These are phyloP conservation scores for Festucalex cinctus DNA, from an alignment of 2,113 vertebrate genomes.

Conservation along the genomic window DNA sequence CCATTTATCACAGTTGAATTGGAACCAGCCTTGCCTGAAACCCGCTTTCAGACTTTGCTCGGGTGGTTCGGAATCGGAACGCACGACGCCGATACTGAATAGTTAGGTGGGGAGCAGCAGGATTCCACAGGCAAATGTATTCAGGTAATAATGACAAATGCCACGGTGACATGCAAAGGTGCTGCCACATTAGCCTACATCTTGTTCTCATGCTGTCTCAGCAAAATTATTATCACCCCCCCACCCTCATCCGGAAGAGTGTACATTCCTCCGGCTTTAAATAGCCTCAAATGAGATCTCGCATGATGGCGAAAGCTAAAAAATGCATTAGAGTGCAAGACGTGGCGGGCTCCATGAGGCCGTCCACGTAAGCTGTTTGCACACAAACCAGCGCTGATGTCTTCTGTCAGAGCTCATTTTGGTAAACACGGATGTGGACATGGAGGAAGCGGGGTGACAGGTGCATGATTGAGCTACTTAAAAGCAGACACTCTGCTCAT, in stretches of 20 bases:
- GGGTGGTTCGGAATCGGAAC: constrained; percentile 83
- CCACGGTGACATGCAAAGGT: constrained; percentile 7
- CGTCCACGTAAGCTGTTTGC: constrained; percentile 60
- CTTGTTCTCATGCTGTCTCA: constrained; percentile 5
- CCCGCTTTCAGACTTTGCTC: constrained; percentile 79
- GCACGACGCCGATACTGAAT: constrained; percentile 72
- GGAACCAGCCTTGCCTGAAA: constrained; percentile 99
- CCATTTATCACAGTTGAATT: constrained; percentile 99
- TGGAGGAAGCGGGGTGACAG: constrained; percentile 87
- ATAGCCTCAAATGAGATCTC: constrained; percentile 34
- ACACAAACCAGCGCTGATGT: constrained; percentile 66
- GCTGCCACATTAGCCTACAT: constrained; percentile 20
- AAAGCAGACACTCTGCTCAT: constrained; percentile 82
- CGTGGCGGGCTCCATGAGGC: constrained; percentile 40
- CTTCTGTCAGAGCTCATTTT: constrained; percentile 81
- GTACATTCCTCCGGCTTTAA: constrained; percentile 19
- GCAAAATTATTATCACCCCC: constrained; percentile 12
- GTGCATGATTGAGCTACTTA: constrained; percentile 83
- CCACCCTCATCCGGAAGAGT: constrained; percentile 15
- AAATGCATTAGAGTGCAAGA: constrained; percentile 40
- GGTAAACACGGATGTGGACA: constrained; percentile 86
- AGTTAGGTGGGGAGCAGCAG: not conserved
- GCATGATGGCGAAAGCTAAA: constrained; percentile 35
- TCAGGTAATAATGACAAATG: constrained; percentile 49
- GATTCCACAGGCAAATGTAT: constrained; percentile 66